A percentile compares a stretch with the other conserved stretches of the same genome.
phyloP scores from a whole-genome alignment of 2,113 vertebrate species.

The Nibea albiflora region DNA sequence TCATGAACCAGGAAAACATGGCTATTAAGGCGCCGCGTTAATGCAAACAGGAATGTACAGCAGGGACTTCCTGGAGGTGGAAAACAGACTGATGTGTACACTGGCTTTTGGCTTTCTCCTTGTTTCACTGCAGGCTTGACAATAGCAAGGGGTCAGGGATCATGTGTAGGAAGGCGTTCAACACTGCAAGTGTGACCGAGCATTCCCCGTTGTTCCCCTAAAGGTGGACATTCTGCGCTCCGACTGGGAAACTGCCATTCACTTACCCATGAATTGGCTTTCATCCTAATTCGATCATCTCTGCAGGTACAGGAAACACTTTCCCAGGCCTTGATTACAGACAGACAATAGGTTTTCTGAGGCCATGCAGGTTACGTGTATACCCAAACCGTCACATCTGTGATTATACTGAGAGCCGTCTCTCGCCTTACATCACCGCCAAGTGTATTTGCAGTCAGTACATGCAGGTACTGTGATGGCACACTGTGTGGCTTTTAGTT shows the following conservation, averaged over 20 bases:
- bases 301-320: slow-evolving; percentile 28
- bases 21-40: no score
- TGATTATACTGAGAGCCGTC: slow-evolving; percentile 18
- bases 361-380: slow-evolving; percentile 32
- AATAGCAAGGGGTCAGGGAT: not conserved
- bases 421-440: slow-evolving; percentile 16
- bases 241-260: slow-evolving; percentile 46
- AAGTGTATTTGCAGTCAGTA: slow-evolving; percentile 34
- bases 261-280: slow-evolving; percentile 46
- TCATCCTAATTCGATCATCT: slow-evolving; percentile 41
- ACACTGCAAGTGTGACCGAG: slow-evolving; percentile 18
- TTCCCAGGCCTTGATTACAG: slow-evolving; percentile 26
- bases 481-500: slow-evolving; percentile 61
- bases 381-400: slow-evolving; percentile 40
- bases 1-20: no score
- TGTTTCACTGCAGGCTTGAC: not conserved
- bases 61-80: not conserved
- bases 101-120: not conserved
- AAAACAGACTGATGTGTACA: not conserved
- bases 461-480: slow-evolving; percentile 43
- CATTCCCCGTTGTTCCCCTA: slow-evolving; percentile 5
- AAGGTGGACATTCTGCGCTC: slow-evolving; percentile 18
- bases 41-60: no score
- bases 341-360: slow-evolving; percentile 19
- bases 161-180: slow-evolving; percentile 19